A percentile compares a stretch with the other conserved stretches of the same genome.
phyloP scores from a whole-genome alignment of 2,113 vertebrate species.

The Promerops cafer region DNA sequence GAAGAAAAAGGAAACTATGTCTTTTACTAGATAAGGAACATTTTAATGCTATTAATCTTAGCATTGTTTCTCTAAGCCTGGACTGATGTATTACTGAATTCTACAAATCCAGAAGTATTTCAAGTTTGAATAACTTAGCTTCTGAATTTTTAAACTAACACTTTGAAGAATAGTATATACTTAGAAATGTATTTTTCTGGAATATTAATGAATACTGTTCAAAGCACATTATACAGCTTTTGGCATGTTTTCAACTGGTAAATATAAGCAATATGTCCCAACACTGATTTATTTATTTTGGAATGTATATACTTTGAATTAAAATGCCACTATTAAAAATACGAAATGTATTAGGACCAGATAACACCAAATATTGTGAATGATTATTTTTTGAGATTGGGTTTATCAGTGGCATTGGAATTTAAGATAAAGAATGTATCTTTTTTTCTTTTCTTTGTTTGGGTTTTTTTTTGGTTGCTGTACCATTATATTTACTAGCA shows the following conservation, averaged over 20 bases:
- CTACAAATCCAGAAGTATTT: not conserved
- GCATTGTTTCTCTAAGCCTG: not conserved
- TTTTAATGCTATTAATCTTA: not conserved
- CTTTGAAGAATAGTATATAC: not conserved
- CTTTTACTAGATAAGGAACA: not conserved
- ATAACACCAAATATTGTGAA: not conserved
- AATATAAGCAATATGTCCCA: not conserved
- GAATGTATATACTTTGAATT: not conserved
- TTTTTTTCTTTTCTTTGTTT: too few relatives aligned
- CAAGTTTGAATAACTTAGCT: not conserved
- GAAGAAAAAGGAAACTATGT: not conserved
- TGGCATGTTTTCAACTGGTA: not conserved
- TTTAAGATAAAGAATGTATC: fast-evolving
- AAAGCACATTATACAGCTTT: not conserved
- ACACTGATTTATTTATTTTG: not conserved
- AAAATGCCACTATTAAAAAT: not conserved
- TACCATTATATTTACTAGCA: not conserved
- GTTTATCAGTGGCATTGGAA: not conserved
- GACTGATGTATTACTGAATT: not conserved
- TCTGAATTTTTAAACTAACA: not conserved
- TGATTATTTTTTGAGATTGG: not conserved
- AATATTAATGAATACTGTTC: not conserved
- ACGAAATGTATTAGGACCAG: not conserved
- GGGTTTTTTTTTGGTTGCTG: not conserved
- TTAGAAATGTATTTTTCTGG: not conserved